Evolutionary conservation across 2,797 vertebrate genomes (phyloP), one percentile per base, ranked within the genome.

Genomic region (Pempheris klunzingeri): DNA sequence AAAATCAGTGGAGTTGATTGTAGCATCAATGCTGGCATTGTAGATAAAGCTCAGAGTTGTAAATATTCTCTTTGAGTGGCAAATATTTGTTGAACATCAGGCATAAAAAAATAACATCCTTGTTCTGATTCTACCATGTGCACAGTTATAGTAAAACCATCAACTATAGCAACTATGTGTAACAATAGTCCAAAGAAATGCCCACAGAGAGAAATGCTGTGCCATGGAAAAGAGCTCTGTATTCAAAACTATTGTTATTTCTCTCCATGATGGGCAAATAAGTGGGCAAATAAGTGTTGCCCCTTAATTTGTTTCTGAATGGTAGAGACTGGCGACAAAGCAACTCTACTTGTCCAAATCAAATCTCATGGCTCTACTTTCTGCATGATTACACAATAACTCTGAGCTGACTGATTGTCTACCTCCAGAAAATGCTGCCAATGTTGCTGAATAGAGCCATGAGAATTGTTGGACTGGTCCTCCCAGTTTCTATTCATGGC

Each of bases 371-470:
- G 80, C 84, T 86, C 85, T 74, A 86, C 85, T 91, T 91, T 88
- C 87, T 52, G 87, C 83, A 36, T 82, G 90, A 92, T 90, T 90
- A 88, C 90, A 93, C 90, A 94, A 93, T 92, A 92, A 90, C 83
- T 84, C 78, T 17, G 78, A 73, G 71, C 85, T 66, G 87, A 87
- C 72, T 79, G 87, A 93, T 87, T 90, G 83, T 87, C 84, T 87
- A 83, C 88, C 89, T 85, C 78, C 76, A 74, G 85, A 80, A 83
- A 87, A 79, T 11, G 74, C 87, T 85, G 90, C 87, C 87, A 87
- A 80, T 34, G 70, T 38, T 46, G 57, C 49, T 87, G 85, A 93
- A 91, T 85, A 18, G 87, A 87, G 55, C 63, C 46, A 60, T 75
- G 54, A 44, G 88, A 67, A 89, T 83, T 86, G 79, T 75, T 82